Base-by-base conservation (phyloP, 2,113 vertebrate species). In the Setophaga petechia region DNA sequence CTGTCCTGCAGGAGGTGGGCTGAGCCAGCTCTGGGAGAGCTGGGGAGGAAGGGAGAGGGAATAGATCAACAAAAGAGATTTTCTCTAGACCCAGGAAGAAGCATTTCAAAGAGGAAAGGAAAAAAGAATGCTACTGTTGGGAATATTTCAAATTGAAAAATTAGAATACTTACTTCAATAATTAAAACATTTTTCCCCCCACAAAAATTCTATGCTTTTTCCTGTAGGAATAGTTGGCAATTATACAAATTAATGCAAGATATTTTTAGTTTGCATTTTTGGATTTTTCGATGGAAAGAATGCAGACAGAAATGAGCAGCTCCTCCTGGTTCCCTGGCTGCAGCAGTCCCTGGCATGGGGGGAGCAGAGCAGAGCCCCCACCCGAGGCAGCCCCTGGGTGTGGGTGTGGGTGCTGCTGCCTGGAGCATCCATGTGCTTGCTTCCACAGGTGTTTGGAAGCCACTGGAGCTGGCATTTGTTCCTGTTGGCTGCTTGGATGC, bases 241-340 rank as follows among this genome's bases (percentile, higher is more conserved):
- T 84, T 84, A 71, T 90, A 90, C 66, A 92, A 59, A 95, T 85
- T 25, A 90, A 90, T 92, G 74, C 88, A 39, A 77, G 66, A 49
- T 71, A 67, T 74, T 89, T 92, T 83, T 84, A 80, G 65, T 46
- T 65, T 72, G 43, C 22, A 3, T 47, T 73, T 62, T 80, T 2
- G 3, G n/a, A 6, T 47, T 57, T 72, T 83, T 65, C 2, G 2
- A 54, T 77, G 55, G 72, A 41, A 65, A 44, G 76, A 54, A 57
- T 9, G 15, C 62, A 47, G 37, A n/a, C 0, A 3, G 47, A 43
- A 84, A 75, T 37, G 46, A 82, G 58, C 71, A 85, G 58, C 49
- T 85, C 35, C 20, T 85, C 27, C 33, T 74, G 28, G n/a, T n/a
- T 69, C 37, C 17, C 22, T 11, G 24, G 39, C 52, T 52, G 2